These are phyloP conservation scores for Enteromius fasciolatus DNA, from an alignment of 2,797 vertebrate species.

Conservation along the genomic window DNA sequence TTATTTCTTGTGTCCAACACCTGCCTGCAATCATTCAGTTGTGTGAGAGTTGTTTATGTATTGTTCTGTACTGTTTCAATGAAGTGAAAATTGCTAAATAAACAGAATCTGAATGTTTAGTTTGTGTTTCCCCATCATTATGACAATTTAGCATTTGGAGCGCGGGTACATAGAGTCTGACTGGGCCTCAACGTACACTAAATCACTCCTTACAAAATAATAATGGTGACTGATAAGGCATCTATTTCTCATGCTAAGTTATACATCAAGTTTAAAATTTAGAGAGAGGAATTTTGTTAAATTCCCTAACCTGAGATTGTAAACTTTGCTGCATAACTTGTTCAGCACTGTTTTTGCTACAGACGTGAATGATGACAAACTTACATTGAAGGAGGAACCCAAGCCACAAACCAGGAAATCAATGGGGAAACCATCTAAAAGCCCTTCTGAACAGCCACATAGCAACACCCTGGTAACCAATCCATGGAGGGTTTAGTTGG, in stretches of 20 bases:
- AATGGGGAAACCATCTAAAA: not conserved
- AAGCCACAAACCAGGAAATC: not conserved
- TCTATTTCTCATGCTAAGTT: not conserved
- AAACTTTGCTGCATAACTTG: not conserved
- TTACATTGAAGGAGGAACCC: not conserved
- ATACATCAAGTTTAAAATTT: not conserved
- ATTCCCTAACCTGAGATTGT: not conserved
- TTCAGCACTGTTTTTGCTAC: no score
- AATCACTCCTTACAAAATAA: not conserved
- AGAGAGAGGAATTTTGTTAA: not conserved
- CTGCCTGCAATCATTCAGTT: conserved; percentile 19
- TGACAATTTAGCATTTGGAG: conserved; percentile 5
- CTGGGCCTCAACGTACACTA: not conserved
- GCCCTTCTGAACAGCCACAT: not conserved
- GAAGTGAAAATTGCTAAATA: conserved; percentile 23
- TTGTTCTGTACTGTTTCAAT: conserved; percentile 15
- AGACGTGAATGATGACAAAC: not conserved
- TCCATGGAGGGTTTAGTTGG: not conserved
- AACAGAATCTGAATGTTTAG: conserved; percentile 3
- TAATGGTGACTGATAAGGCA: conserved; percentile 3
- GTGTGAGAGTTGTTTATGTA: conserved; percentile 16
- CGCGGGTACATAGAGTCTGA: not conserved
- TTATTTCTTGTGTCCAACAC: not conserved
- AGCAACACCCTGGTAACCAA: not conserved
- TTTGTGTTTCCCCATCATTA: conserved; percentile 26